Evolutionary conservation across 2,888 invertebrate genomes (phyloP).

Genomic region (Lepetodrilus schrolli): DNA sequence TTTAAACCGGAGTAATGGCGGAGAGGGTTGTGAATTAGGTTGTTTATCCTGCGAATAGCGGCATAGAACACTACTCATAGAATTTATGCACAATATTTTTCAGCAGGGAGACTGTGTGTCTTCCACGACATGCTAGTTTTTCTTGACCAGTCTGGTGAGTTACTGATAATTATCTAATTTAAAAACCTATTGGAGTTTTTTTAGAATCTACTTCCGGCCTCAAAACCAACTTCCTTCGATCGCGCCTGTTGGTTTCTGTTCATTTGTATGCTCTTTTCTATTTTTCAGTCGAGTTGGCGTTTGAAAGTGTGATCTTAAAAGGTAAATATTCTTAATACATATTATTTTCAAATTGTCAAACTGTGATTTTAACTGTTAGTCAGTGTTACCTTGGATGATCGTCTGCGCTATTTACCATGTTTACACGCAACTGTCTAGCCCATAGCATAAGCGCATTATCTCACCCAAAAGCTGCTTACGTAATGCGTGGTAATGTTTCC

Average conservation of each 20-base stretch:
- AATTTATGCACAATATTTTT: conserved; percentile 54
- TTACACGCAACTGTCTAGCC: too few relatives aligned
- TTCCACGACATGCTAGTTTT: conserved; percentile 65
- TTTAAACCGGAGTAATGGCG: conserved; percentile 43
- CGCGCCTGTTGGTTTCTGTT: conserved; percentile 35
- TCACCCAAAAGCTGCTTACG: too few relatives aligned
- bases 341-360: too few relatives aligned
- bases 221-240: conserved; percentile 54
- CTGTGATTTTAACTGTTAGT: too few relatives aligned
- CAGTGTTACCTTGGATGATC: too few relatives aligned
- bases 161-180: not conserved
- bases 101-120: conserved; percentile 52
- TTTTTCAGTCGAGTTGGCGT: conserved; percentile 63
- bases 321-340: conserved; percentile 49
- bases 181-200: not conserved
- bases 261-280: conserved; percentile 41
- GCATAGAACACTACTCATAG: conserved; percentile 47
- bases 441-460: too few relatives aligned
- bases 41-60: conserved; percentile 44
- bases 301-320: conserved; percentile 63
- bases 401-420: too few relatives aligned
- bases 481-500: too few relatives aligned
- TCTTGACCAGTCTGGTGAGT: conserved; percentile 65
- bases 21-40: conserved; percentile 37
- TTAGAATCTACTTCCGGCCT: conserved; percentile 47